phyloP scores from a whole-genome alignment of 1,140 invertebrate species.

The Drosophila rufa region DNA sequence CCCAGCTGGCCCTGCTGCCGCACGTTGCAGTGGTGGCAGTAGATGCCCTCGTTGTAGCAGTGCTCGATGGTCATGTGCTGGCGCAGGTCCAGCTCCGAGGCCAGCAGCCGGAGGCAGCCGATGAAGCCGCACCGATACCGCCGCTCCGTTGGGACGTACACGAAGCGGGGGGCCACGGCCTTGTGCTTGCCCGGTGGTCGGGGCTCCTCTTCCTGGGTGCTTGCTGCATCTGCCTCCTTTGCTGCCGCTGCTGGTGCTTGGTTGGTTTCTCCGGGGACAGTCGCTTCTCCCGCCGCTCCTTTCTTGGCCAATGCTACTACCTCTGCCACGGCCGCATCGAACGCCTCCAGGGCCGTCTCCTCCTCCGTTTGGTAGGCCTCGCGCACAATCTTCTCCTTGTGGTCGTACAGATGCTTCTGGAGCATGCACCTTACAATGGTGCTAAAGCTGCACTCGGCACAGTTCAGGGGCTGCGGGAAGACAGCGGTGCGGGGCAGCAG shows the following conservation, averaged over 20 bases:
- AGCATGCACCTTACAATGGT: not conserved
- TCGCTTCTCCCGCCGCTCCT: too few relatives aligned
- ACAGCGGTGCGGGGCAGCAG: not conserved
- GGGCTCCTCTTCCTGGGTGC: too few relatives aligned
- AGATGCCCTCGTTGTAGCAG: constrained; percentile 3
- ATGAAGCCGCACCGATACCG: constrained; percentile 43
- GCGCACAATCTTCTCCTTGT: constrained; percentile 7
- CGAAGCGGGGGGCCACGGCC: not conserved
- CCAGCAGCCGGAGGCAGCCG: constrained; percentile 3
- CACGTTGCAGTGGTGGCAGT: constrained; percentile 39
- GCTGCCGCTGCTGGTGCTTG: not conserved
- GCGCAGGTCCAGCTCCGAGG: constrained; percentile 19
- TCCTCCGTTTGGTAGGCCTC: constrained; percentile 22
- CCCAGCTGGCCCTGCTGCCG: not conserved
- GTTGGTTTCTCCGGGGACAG: too few relatives aligned
- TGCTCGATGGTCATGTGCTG: constrained; percentile 29
- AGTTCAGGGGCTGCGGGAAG: not conserved
- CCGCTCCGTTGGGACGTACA: constrained; percentile 29
- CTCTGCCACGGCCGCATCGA: not conserved
- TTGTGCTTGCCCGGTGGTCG: constrained; percentile 5
- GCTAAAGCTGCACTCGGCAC: constrained; percentile 31
- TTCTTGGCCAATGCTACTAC: not conserved
- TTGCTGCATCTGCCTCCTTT: not conserved
- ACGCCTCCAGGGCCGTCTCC: not conserved
- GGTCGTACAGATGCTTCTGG: constrained; percentile 29